Conservation (phyloP, 2,113 vertebrate species). For the Neopipo cinnamomea region DNA sequence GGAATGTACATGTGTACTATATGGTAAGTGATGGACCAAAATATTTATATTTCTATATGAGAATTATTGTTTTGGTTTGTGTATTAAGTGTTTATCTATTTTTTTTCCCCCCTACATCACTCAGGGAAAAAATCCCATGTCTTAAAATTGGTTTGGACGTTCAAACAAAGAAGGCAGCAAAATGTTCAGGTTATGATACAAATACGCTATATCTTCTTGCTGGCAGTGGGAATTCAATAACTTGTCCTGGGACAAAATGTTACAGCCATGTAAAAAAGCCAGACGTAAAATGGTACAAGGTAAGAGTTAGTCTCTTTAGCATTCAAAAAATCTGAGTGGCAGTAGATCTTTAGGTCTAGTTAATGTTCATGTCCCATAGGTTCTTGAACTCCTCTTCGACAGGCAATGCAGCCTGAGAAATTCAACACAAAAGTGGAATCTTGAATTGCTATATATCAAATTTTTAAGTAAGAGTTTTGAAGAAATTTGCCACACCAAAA, state of each 20-base stretch:
- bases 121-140: conserved; percentile 42
- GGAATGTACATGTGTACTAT: conserved; percentile 75
- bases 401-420: neutral
- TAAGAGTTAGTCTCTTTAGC: conserved; percentile 36
- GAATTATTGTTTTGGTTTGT: neutral
- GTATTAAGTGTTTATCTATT: neutral
- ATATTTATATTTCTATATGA: neutral
- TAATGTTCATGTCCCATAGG: neutral
- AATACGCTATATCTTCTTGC: conserved; percentile 31
- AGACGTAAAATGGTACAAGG: conserved; percentile 83
- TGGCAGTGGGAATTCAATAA: conserved; percentile 41
- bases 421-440: neutral
- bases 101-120: neutral
- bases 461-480: neutral
- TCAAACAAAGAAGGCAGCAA: conserved; percentile 43
- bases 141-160: conserved; percentile 74
- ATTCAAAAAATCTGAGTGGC: neutral
- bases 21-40: conserved; percentile 65
- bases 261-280: conserved; percentile 17
- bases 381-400: neutral
- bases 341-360: neutral
- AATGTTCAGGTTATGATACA: conserved; percentile 46
- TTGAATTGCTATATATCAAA: neutral
- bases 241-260: conserved; percentile 78
- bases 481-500: neutral